A percentile compares a stretch with the other conserved stretches of the same genome.
These are phyloP conservation scores for Plecotus auritus DNA, from an alignment of 2,113 vertebrate species.

Conservation along the genomic window DNA sequence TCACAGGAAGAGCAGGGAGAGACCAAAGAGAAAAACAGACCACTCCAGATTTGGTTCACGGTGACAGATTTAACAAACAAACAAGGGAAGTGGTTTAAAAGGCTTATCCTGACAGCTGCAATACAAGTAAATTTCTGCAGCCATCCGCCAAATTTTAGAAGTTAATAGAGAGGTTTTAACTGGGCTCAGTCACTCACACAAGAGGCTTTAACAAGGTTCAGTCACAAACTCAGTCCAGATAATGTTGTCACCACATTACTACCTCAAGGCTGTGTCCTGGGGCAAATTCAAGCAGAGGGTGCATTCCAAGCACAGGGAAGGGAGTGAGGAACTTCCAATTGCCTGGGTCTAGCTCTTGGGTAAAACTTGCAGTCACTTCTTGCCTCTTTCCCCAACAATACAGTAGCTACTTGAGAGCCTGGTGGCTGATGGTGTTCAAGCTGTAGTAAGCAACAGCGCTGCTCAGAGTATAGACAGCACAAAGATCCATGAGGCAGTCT, in stretches of 20 bases:
- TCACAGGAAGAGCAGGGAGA: background rate
- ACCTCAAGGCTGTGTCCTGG: background rate
- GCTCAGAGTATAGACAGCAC: conserved; percentile 45
- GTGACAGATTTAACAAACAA: background rate
- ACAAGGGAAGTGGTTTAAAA: background rate
- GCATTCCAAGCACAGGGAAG: background rate
- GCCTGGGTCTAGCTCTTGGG: background rate
- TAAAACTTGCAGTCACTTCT: background rate
- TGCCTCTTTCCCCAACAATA: background rate
- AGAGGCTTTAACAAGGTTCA: background rate
- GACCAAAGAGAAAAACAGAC: background rate
- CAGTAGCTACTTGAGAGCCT: conserved; percentile 43
- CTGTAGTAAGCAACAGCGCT: conserved; percentile 56
- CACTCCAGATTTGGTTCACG: background rate
- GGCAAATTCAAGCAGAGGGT: background rate
- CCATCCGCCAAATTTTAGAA: background rate
- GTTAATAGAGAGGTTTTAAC: background rate
- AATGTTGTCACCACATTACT: background rate
- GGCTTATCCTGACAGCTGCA: background rate
- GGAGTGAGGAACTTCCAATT: background rate
- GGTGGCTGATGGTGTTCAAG: conserved; percentile 46
- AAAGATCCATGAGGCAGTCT: conserved; percentile 38
- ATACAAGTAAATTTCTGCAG: background rate
- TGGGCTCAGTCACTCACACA: background rate
- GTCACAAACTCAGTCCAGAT: background rate